Evolutionary conservation across 2,888 invertebrate species (phyloP).

Genomic region (Melipona bicolor): DNA sequence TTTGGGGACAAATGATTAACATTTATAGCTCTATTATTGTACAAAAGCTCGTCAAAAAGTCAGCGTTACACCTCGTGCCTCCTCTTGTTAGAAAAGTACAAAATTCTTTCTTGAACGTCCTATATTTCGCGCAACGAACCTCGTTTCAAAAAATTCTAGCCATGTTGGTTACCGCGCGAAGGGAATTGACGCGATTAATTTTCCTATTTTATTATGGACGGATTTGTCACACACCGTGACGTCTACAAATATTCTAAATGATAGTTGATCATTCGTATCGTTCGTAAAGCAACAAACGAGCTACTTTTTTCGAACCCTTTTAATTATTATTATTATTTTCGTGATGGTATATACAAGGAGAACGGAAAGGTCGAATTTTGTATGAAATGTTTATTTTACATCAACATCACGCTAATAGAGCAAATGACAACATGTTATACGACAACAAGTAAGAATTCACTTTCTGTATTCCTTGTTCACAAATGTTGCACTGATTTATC

Average conservation of each 20-base stretch:
- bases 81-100: conserved; percentile 73
- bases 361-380: conserved; percentile 48
- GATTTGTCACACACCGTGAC: conserved; percentile 56
- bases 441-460: conserved; percentile 27
- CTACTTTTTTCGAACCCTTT: conserved; percentile 46
- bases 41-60: not conserved
- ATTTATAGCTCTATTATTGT: not conserved
- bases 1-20: not conserved
- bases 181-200: conserved; percentile 60
- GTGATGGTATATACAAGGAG: conserved; percentile 52
- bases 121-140: conserved; percentile 70
- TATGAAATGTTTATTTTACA: conserved; percentile 53
- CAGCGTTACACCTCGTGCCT: not conserved
- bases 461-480: conserved; percentile 58
- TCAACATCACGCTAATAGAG: conserved; percentile 37
- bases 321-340: conserved; percentile 57
- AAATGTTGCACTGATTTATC: conserved; percentile 45
- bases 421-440: conserved; percentile 15
- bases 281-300: conserved; percentile 59
- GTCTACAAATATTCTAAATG: conserved; percentile 73
- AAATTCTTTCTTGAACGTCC: conserved; percentile 76
- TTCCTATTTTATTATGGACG: conserved; percentile 64
- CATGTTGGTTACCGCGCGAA: conserved; percentile 55
- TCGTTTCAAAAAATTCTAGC: conserved; percentile 61
- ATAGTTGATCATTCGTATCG: conserved; percentile 69